Base-by-base conservation (phyloP, 2,113 vertebrate species). In the Gorsachius goisagi region DNA sequence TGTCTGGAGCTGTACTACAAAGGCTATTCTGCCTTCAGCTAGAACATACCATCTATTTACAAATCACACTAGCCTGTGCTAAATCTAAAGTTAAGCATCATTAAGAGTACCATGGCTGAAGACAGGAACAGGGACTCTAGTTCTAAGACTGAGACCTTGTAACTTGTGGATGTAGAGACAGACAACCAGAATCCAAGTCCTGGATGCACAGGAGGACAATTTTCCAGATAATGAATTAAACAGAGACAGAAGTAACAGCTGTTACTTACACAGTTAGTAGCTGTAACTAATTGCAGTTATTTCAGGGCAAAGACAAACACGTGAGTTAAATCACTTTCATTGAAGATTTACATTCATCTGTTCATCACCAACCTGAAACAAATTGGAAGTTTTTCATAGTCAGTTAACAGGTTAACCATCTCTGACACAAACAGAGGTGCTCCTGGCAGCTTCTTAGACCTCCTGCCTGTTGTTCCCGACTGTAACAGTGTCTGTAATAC, bases 41-140 rank as follows among this genome's bases (percentile, higher is more conserved):
- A 28, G 15, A 64, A 12, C 28, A 10, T 4, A 16, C 14, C 6
- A 1, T 19, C 32, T 23, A 20, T 5, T n/a, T 24, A 27, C 52
- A 78, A 69, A 69, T 45, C 45, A 17, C 2, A 1, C 5, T 18
- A 16, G 1, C 12, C 5, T 0, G 13, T 5, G 22, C 41, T 72
- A 49, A 79, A 85, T 41, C 12, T 27, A 15, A 11, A 58, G 27
- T 8, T 64, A 53, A 9, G 14, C 4, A 19, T 41, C 49, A 15
- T 23, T 39, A 26, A 24, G 22, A 64, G 39, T 12, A 9, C 3
- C 8, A 2, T 3, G 44, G 26, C 26, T 73, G 32, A 53, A 72
- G 24, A 41, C 2, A 53, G 47, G 26, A 4, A 27, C 1, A 5
- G 19, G 33, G 16, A 39, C 9, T 35, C 23, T 18, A 15, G 26